Base-by-base conservation (phyloP, 2,888 invertebrate species). In the Syrphus vitripennis region DNA sequence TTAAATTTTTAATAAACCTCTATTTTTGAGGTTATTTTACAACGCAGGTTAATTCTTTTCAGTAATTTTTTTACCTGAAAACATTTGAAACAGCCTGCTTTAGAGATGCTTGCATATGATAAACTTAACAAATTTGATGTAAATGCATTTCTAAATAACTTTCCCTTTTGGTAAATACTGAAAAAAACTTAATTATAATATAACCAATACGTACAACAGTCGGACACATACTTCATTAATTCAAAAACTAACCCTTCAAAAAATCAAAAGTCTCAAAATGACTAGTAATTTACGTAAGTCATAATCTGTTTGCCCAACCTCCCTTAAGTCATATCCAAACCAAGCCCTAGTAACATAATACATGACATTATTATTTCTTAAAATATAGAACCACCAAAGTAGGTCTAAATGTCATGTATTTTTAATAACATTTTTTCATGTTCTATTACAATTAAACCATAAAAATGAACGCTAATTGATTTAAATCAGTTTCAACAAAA, bases 401-500 rank as follows among this genome's bases (percentile, higher is more conserved):
- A 37, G 14, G 37, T 21, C 37, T 9, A 61, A 61, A 40, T 61
- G 26, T n/a, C 61, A 61, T 40, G n/a, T 61, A 40, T 29, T 65
- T 65, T 65, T 45, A 29, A 65, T 45, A 65, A 65, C 14, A 19
- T 16, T 29, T 29, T 65, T 10, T 6, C 63, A 45, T 65, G 63
- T 29, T 45, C 16, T 16, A 1, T 19, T n/a, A 65, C 34, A 65
- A 65, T 42, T 65, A 29, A 45, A 65, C 14, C 45, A 42, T 19
- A 12, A 31, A 63, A 63, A 29, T 45, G 6, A 45, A 45, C 26
- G 12, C 29, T 45, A 65, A 65, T 65, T 65, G 45, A 65, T 45
- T 65, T 65, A 67, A 67, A 67, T 67, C 50, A 34, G 31, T 48
- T 67, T 50, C 48, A 31, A 50, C 67, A 67, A 21, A 24, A 67